These are phyloP conservation scores for Ciconia nigra DNA, from an alignment of 2,797 vertebrate species.

Conservation along the genomic window DNA sequence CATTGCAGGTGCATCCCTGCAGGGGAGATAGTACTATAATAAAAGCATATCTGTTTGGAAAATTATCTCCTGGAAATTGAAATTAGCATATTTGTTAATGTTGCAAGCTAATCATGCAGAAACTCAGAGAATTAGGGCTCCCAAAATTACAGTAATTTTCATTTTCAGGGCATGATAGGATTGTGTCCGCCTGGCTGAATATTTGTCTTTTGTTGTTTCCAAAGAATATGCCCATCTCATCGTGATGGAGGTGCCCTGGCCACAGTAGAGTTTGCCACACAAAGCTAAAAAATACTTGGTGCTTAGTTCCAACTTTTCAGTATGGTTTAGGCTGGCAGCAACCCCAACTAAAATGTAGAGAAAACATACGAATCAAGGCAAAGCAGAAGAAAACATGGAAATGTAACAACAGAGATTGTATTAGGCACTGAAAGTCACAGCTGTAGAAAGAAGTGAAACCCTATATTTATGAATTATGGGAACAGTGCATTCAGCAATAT, in stretches of 20 bases:
- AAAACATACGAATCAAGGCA: background rate
- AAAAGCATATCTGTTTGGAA: background rate
- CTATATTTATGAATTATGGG: background rate
- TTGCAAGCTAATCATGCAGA: background rate
- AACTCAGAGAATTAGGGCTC: background rate
- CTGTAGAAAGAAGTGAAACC: background rate
- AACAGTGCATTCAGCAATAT: background rate
- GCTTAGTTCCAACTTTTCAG: background rate
- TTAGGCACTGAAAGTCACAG: background rate
- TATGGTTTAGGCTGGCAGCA: background rate
- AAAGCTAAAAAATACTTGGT: background rate
- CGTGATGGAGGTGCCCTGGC: background rate
- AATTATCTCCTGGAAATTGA: background rate
- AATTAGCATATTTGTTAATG: background rate
- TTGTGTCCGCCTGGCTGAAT: background rate
- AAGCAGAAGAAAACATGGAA: background rate
- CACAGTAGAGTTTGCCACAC: background rate
- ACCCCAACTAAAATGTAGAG: background rate
- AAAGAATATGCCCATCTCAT: background rate
- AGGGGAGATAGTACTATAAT: background rate
- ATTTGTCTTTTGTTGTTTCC: background rate
- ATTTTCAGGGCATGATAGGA: background rate
- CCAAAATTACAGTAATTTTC: background rate
- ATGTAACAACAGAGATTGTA: background rate
- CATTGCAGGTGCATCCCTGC: background rate